These are phyloP conservation scores for Eristalis tenax DNA, from an alignment of 2,888 invertebrate genomes.

Conservation along the genomic window DNA sequence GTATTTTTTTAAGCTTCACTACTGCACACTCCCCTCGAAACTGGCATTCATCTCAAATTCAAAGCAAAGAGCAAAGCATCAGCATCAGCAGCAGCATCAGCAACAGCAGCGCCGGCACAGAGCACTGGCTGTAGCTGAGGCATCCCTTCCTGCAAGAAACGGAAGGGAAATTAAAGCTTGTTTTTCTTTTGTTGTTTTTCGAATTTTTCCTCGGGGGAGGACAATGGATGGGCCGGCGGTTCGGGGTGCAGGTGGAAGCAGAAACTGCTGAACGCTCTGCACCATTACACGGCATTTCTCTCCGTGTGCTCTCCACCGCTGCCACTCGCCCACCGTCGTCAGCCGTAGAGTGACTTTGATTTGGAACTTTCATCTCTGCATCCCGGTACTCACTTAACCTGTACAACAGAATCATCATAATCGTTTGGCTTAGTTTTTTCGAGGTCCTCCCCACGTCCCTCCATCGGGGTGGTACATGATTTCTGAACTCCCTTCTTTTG, in stretches of 20 bases:
- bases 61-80: constrained; percentile 42
- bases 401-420: constrained; percentile 68
- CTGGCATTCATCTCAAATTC: constrained; percentile 63
- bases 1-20: constrained; percentile 14
- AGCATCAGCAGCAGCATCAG: neutral
- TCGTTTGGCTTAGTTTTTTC: constrained; percentile 67
- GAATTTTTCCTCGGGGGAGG: constrained; percentile 50
- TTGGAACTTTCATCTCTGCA: constrained; percentile 66
- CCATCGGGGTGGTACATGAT: neutral
- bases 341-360: constrained; percentile 62
- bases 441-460: neutral
- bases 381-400: constrained; percentile 57
- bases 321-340: neutral
- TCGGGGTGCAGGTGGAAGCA: neutral
- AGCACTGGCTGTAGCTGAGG: neutral
- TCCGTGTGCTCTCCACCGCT: constrained; percentile 3
- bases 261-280: constrained; percentile 28
- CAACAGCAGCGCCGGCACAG: constrained; percentile 4
- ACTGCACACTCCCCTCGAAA: constrained; percentile 41
- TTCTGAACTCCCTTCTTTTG: constrained; percentile 17
- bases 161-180: constrained; percentile 68
- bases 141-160: constrained; percentile 61
- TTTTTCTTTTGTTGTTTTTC: constrained; percentile 53
- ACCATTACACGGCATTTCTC: constrained; percentile 45
- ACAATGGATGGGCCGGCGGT: constrained; percentile 42